Evolutionary conservation across 53 echinoderm and acorn worm species (phyloP).

Genomic region (Glandiceps talaboti): DNA sequence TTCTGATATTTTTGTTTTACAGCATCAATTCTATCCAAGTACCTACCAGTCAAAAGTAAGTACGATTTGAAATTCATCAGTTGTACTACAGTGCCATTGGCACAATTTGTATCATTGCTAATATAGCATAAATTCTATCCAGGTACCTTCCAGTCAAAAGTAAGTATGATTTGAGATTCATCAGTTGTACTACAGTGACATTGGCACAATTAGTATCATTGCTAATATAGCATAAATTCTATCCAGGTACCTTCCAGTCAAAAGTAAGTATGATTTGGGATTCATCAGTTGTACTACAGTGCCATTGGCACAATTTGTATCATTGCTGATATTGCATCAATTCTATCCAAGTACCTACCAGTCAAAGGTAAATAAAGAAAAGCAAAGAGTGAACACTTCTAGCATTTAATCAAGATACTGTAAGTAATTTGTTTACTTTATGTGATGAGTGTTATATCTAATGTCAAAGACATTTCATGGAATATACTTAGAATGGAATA

Average conservation of each 20-base stretch:
- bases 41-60: constrained; percentile 92
- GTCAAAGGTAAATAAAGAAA: constrained; percentile 87
- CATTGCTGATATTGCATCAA: constrained; percentile 60
- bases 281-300: too few relatives aligned
- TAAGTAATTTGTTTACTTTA: too few relatives aligned
- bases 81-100: too few relatives aligned
- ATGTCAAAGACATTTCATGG: neutral
- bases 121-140: constrained; percentile 66
- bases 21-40: constrained; percentile 85
- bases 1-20: constrained; percentile 6
- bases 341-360: constrained; percentile 89
- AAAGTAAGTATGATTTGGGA: constrained; percentile 56
- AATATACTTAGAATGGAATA: neutral
- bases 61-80: too few relatives aligned
- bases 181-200: too few relatives aligned
- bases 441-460: too few relatives aligned
- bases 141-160: constrained; percentile 95
- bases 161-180: constrained; percentile 41
- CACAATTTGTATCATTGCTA: too few relatives aligned
- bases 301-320: too few relatives aligned
- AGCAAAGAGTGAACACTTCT: too few relatives aligned
- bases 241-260: constrained; percentile 90
- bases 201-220: too few relatives aligned
- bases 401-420: too few relatives aligned
- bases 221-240: constrained; percentile 70